phyloP scores from a whole-genome alignment of 2,888 invertebrate genomes.

The Heliconius ethilla region DNA sequence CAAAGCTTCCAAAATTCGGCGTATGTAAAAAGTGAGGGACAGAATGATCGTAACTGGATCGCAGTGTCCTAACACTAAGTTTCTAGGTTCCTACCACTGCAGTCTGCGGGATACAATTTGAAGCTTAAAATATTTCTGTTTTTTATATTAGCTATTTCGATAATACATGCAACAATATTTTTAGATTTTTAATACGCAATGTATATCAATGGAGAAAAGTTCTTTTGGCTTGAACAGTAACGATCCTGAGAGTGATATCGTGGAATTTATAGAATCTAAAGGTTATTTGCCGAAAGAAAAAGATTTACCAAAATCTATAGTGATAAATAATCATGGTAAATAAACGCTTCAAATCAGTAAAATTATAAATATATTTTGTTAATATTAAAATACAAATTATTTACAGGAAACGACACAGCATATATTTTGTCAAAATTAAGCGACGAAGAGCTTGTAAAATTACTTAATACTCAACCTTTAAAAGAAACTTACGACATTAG shows the following conservation, averaged over 20 bases:
- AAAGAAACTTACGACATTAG: conserved; percentile 62
- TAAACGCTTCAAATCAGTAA: conserved; percentile 21
- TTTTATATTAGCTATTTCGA: not conserved
- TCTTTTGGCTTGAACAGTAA: conserved; percentile 51
- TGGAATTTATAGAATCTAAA: conserved; percentile 60
- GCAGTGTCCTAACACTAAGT: no score
- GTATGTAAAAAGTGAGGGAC: no score
- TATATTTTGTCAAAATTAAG: conserved; percentile 70
- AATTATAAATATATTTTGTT: not conserved
- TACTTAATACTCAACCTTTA: conserved; percentile 63
- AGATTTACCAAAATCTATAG: conserved; percentile 57
- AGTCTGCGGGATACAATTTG: no score
- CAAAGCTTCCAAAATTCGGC: no score
- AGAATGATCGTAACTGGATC: no score
- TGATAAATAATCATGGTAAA: conserved; percentile 61
- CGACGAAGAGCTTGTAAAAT: conserved; percentile 65
- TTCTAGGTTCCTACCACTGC: no score
- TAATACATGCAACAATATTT: conserved; percentile 35
- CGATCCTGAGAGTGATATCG: conserved; percentile 57
- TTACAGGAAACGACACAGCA: conserved; percentile 63
- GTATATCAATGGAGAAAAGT: conserved; percentile 52
- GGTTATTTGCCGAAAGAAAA: conserved; percentile 65
- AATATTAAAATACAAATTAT: conserved; percentile 14
- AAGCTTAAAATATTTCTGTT: not conserved
- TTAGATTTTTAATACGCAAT: conserved; percentile 50